phyloP scores from a whole-genome alignment of 2,888 invertebrate genomes.

The Drepanosiphum platanoidis region DNA sequence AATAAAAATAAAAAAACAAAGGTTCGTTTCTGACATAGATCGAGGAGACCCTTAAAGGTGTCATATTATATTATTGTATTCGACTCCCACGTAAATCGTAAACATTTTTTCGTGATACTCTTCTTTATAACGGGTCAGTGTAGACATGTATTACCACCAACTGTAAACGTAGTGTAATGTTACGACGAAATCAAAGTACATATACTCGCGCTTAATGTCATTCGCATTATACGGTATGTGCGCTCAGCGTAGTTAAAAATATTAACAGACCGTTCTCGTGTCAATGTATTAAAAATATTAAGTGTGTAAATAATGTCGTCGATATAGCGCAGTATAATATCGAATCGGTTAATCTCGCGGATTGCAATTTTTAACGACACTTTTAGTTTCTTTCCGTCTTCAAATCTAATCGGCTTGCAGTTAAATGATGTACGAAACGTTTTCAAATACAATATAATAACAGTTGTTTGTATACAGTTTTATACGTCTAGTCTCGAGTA shows the following conservation, averaged over 20 bases:
- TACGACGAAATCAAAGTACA: too few relatives aligned
- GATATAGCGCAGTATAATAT: neutral
- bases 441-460: neutral
- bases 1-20: too few relatives aligned
- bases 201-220: too few relatives aligned
- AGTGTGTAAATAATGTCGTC: too few relatives aligned
- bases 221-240: neutral
- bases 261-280: neutral
- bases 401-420: neutral
- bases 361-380: too few relatives aligned
- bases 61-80: neutral
- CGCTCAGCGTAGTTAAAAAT: neutral
- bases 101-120: too few relatives aligned
- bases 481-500: too few relatives aligned
- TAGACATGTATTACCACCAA: too few relatives aligned
- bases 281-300: neutral
- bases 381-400: neutral
- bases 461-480: too few relatives aligned
- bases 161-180: too few relatives aligned
- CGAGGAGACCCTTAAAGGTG: neutral
- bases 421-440: neutral
- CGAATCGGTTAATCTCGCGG: neutral
- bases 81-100: too few relatives aligned
- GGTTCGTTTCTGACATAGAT: constrained; percentile 1
- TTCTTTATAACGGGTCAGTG: too few relatives aligned